Conservation (phyloP, 1,140 invertebrate species). For the Ptiloglossa arizonensis region DNA sequence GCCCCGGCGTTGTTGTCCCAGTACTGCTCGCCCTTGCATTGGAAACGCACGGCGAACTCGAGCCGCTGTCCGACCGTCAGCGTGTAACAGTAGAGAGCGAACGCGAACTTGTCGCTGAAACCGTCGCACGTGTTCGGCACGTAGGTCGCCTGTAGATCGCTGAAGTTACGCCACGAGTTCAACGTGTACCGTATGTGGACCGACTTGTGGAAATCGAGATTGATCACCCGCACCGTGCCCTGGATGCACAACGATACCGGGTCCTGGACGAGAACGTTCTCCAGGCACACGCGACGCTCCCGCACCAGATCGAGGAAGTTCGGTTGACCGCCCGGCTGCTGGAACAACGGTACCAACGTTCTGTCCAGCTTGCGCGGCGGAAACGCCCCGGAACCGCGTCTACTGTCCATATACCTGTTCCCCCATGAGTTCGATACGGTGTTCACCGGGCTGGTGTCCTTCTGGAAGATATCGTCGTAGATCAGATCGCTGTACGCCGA, state of each 20-base stretch:
- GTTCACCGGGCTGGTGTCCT: conserved; percentile 49
- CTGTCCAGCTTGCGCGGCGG: conserved; percentile 78
- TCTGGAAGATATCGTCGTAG: conserved; percentile 77
- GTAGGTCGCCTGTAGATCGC: conserved; percentile 92
- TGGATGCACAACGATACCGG: conserved; percentile 88
- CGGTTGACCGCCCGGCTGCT: conserved; percentile 88
- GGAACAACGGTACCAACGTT: conserved; percentile 89
- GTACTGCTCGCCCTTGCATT: conserved; percentile 90
- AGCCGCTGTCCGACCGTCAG: conserved; percentile 88
- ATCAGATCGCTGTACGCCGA: conserved; percentile 90
- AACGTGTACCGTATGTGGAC: conserved; percentile 93
- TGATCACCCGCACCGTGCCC: conserved; percentile 93
- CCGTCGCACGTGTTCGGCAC: conserved; percentile 95
- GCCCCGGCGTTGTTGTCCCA: conserved; percentile 94
- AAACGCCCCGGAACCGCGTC: conserved; percentile 13
- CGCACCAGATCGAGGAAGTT: conserved; percentile 91
- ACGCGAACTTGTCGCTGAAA: conserved; percentile 94
- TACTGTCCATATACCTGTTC: conserved; percentile 40
- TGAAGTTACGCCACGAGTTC: conserved; percentile 92
- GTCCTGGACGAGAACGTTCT: conserved; percentile 90
- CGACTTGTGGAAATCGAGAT: conserved; percentile 95
- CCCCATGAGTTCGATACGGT: conserved; percentile 57
- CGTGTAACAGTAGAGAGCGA: conserved; percentile 88
- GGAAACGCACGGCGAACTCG: conserved; percentile 92
- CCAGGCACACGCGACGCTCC: conserved; percentile 89